Evolutionary conservation across 2,113 vertebrate species (phyloP).

Genomic region (Apodemus sylvaticus): DNA sequence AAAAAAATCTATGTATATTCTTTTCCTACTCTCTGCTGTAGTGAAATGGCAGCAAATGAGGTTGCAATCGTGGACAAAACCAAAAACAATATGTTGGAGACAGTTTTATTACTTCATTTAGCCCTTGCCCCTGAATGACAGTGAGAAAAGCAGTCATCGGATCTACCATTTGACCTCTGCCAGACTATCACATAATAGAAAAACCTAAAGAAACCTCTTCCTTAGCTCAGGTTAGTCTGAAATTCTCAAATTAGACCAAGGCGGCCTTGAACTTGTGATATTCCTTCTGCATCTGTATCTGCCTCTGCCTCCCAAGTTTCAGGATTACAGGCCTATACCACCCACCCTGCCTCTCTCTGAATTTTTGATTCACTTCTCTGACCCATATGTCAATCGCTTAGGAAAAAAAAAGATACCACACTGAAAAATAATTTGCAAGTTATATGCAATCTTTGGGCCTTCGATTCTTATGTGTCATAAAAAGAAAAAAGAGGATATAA

Average conservation of each 20-base stretch:
- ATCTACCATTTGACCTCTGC: background rate
- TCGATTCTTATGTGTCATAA: background rate
- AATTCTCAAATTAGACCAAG: background rate
- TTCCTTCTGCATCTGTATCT: background rate
- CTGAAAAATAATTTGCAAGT: slow-evolving; percentile 23
- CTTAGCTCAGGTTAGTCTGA: background rate
- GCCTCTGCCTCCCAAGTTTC: background rate
- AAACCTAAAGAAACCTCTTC: background rate
- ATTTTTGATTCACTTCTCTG: background rate
- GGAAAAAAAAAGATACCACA: background rate
- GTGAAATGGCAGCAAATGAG: background rate
- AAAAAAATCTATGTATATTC: background rate
- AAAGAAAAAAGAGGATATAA: background rate
- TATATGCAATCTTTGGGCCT: background rate
- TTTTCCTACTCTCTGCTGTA: background rate
- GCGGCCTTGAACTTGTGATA: background rate
- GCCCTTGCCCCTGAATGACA: background rate
- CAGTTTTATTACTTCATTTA: background rate
- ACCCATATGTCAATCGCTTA: background rate
- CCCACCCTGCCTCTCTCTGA: background rate
- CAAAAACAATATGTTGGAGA: background rate
- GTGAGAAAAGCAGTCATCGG: background rate
- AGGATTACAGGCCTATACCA: background rate
- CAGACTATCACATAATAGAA: background rate
- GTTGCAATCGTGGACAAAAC: background rate